Percentiles rank a stretch among this genome's conserved stretches.
Conservation (phyloP, 1,140 invertebrate genomes). For the Drosophila bifasciata region DNA sequence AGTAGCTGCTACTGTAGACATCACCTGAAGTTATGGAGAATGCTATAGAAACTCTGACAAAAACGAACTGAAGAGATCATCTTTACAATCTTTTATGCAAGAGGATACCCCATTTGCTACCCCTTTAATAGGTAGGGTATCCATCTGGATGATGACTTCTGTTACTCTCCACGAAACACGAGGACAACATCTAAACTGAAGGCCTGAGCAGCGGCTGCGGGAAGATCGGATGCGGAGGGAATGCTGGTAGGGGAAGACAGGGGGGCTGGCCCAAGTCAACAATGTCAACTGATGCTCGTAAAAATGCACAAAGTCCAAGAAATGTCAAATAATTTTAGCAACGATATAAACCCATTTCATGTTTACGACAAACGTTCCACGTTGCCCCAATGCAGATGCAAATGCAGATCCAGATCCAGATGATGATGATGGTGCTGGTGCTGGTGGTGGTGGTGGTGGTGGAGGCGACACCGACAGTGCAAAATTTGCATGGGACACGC, state of each 20-base stretch:
- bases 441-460: conserved; percentile 4
- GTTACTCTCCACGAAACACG: conserved; percentile 12
- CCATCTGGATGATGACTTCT: conserved; percentile 29
- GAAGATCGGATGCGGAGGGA: background rate
- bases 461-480: conserved; percentile 33
- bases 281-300: conserved; percentile 75
- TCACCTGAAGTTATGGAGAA: too few relatives aligned
- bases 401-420: conserved; percentile 28
- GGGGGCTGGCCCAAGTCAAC: conserved; percentile 44
- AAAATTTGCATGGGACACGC: conserved; percentile 67
- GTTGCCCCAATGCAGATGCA: conserved; percentile 33
- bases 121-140: conserved; percentile 14
- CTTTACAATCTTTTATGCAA: too few relatives aligned
- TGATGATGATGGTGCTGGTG: conserved; percentile 11
- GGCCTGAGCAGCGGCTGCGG: conserved; percentile 13
- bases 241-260: too few relatives aligned
- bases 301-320: conserved; percentile 81
- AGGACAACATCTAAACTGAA: conserved; percentile 32
- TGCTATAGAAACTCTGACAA: too few relatives aligned
- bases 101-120: background rate
- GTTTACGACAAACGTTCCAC: conserved; percentile 72
- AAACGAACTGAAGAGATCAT: too few relatives aligned
- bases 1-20: too few relatives aligned
- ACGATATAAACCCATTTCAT: conserved; percentile 84
- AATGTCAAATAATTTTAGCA: conserved; percentile 84